A percentile compares a stretch with the other conserved stretches of the same genome.
Evolutionary conservation across 2,113 vertebrate genomes (phyloP).

Genomic region (Myanophis thanlyinensis): DNA sequence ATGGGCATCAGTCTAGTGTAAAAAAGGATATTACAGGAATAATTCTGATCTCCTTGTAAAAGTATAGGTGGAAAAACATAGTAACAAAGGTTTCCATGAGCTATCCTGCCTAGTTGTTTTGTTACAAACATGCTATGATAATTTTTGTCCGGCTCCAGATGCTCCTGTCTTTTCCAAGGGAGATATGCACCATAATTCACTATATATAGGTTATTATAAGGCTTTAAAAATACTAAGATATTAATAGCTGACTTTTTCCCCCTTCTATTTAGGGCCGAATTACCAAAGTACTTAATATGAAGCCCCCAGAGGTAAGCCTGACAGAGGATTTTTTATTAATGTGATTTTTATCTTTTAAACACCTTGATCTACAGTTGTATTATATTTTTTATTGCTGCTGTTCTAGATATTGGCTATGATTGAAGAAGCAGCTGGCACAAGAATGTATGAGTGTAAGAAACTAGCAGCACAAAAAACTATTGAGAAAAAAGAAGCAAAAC

Average conservation of each 20-base stretch:
- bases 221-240: not conserved
- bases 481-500: conserved; percentile 91
- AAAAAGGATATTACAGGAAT: not conserved
- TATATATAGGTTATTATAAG: not conserved
- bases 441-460: conserved; percentile 97
- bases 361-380: not conserved
- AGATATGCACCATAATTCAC: not conserved
- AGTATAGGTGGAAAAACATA: not conserved
- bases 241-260: conserved; percentile 1
- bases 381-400: not conserved
- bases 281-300: conserved; percentile 98
- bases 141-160: not conserved
- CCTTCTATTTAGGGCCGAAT: conserved; percentile 84
- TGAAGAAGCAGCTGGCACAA: conserved; percentile 95
- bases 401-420: conserved; percentile 92
- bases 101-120: not conserved
- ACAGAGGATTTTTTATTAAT: not conserved
- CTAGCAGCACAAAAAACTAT: conserved; percentile 88
- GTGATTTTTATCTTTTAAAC: not conserved
- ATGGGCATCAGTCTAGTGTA: not conserved
- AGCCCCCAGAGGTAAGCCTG: conserved; percentile 88
- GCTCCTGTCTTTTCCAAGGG: not conserved
- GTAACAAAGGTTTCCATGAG: not conserved
- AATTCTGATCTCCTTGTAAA: not conserved
- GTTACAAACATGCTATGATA: not conserved